phyloP scores from a whole-genome alignment of 1,140 invertebrate genomes.

The Philaenus spumarius region DNA sequence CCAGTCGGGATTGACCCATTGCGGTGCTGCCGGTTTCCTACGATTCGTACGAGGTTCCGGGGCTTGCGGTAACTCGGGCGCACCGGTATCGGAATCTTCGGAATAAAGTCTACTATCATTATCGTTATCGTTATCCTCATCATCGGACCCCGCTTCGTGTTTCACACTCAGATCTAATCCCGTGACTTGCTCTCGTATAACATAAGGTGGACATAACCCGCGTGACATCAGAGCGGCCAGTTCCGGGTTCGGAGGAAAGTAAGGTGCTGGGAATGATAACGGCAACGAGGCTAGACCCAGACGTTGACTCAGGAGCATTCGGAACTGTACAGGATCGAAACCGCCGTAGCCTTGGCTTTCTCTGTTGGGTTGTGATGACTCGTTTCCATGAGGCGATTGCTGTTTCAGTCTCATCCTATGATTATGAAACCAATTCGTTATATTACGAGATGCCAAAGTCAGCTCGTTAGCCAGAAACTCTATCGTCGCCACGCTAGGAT shows the following conservation, averaged over 20 bases:
- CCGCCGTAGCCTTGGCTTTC: constrained; percentile 26
- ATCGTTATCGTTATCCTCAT: constrained; percentile 58
- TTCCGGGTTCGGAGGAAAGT: constrained; percentile 63
- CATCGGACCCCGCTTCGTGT: constrained; percentile 65
- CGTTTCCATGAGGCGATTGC: constrained; percentile 63
- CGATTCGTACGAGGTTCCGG: constrained; percentile 41
- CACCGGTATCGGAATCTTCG: constrained; percentile 56
- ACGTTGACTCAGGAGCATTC: constrained; percentile 78
- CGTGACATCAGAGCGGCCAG: constrained; percentile 61
- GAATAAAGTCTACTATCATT: constrained; percentile 69
- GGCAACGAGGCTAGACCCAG: constrained; percentile 47
- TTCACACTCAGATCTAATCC: constrained; percentile 77
- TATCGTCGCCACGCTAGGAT: constrained; percentile 91
- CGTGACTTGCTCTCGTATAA: constrained; percentile 55
- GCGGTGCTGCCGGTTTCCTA: constrained; percentile 89
- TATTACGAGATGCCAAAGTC: constrained; percentile 87
- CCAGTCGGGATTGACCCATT: constrained; percentile 94
- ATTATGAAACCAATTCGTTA: constrained; percentile 99
- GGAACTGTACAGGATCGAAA: constrained; percentile 87
- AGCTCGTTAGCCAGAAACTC: constrained; percentile 91
- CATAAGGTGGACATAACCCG: constrained; percentile 44
- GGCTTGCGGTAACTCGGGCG: constrained; percentile 33
- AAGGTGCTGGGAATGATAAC: constrained; percentile 65
- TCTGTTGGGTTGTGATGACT: constrained; percentile 38
- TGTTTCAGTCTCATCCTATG: constrained; percentile 97